Base-by-base conservation (phyloP, 2,797 vertebrate species). In the Peromyscus aztecus region DNA sequence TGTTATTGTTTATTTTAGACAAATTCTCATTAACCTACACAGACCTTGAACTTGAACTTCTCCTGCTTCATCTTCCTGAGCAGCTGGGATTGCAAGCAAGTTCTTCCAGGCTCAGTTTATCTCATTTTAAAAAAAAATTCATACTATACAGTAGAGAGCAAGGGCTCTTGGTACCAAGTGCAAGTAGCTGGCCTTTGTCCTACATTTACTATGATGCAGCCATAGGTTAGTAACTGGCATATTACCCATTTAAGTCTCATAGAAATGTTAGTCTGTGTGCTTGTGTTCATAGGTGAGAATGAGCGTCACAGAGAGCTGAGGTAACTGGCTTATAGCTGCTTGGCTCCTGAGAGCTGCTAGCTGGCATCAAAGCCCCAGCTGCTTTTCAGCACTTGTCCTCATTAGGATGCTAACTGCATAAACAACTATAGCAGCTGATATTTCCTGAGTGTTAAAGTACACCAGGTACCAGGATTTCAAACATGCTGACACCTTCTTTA, bases 171-270 rank as follows among this genome's bases (percentile, higher is more conserved):
- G 55, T 21, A 13, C 19, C 78, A 34, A 9, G 84, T 16, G 2
- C 1, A 23, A 10, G 57, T 88, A 63, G 55, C 13, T 6, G 0
- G 8, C 0, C 0, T 31, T 75, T 40, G 12, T 6, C 14, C 14
- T 3, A 4, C 4, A 2, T 16, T 59, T 29, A 6, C 43, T 23
- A 16, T 8, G 29, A 10, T 0, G 27, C 4, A 65, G 4, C 9
- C 0, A 0, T 57, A 9, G 24, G 40, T 43, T 29, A 4, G 7
- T 40, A 13, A 6, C 61, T 8, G 34, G 67, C 10, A 0, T 0
- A 0, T 55, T 27, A 21, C 49, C 27, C 2, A 1, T 23, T 10
- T 8, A 27, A 3, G 37, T 10, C 16, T 61, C 17, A 37, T 17
- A 14, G 29, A 27, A 73, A 23, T 27, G 4, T 24, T 0, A 17